A percentile compares a stretch with the other conserved stretches of the same genome.
Evolutionary conservation across 2,797 vertebrate genomes (phyloP).

Genomic region (Thripadectes ignobilis): DNA sequence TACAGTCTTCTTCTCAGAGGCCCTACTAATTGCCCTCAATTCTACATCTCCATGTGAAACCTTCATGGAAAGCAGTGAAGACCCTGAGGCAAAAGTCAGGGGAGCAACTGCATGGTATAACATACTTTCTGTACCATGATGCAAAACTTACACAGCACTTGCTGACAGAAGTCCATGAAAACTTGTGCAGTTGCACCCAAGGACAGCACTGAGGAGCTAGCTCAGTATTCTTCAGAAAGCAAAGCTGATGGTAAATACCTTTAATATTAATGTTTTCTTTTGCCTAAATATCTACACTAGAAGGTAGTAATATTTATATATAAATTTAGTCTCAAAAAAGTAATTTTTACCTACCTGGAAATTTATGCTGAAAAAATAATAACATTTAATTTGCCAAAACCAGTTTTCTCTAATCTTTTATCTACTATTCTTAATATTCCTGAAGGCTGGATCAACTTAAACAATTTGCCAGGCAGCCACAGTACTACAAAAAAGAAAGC

Average conservation of each 20-base stretch:
- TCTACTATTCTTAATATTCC: not conserved
- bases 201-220: not conserved
- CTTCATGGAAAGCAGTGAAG: not conserved
- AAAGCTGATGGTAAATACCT: not conserved
- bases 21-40: not conserved
- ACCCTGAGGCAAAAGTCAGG: not conserved
- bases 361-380: not conserved
- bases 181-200: not conserved
- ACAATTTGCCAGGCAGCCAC: not conserved
- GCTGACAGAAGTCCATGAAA: not conserved
- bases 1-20: not conserved
- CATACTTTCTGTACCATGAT: not conserved
- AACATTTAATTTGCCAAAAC: not conserved
- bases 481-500: not conserved
- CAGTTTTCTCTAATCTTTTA: not conserved
- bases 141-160: accelerated
- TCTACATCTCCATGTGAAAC: not conserved
- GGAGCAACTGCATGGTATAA: not conserved
- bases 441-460: not conserved
- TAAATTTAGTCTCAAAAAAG: not conserved
- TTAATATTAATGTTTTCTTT: not conserved
- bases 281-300: not conserved
- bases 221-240: not conserved
- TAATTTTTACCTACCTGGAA: accelerated
- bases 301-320: not conserved